phyloP scores from a whole-genome alignment of 2,113 vertebrate species.

The Bubo bubo region DNA sequence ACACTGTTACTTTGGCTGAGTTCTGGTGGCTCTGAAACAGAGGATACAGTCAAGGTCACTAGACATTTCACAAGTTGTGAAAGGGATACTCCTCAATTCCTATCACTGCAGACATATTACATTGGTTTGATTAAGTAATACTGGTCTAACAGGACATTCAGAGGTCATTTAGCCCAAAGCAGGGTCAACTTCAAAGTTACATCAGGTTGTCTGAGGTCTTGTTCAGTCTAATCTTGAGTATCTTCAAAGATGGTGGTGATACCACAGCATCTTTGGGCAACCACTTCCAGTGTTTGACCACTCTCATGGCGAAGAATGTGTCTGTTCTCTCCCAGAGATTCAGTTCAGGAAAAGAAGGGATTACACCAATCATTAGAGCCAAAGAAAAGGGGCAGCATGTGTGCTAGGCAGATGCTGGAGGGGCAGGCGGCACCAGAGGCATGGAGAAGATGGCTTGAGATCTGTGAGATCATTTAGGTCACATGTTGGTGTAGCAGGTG shows the following conservation, averaged over 20 bases:
- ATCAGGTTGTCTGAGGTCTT: not conserved
- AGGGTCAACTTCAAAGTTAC: not conserved
- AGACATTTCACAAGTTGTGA: not conserved
- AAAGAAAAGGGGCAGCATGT: fast-evolving
- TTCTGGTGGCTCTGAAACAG: not conserved
- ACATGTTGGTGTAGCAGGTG: not conserved
- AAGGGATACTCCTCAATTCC: not conserved
- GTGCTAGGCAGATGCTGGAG: not conserved
- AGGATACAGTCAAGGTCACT: not conserved
- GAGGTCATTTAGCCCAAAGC: not conserved
- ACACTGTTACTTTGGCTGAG: not conserved
- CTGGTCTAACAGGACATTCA: not conserved
- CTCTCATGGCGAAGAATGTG: not conserved
- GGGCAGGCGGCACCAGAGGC: not conserved
- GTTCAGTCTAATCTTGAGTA: not conserved
- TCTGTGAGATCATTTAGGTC: not conserved
- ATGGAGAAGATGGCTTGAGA: not conserved
- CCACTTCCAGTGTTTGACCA: not conserved
- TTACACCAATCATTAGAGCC: not conserved
- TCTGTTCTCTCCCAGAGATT: not conserved
- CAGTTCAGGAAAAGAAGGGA: not conserved
- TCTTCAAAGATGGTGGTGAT: not conserved
- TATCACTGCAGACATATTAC: too few relatives aligned
- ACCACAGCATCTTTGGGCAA: not conserved
- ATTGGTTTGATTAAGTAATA: not conserved